Evolutionary conservation across 2,888 invertebrate species (phyloP), one percentile per base, ranked within the genome.

Genomic region (Polydesmus complanatus): DNA sequence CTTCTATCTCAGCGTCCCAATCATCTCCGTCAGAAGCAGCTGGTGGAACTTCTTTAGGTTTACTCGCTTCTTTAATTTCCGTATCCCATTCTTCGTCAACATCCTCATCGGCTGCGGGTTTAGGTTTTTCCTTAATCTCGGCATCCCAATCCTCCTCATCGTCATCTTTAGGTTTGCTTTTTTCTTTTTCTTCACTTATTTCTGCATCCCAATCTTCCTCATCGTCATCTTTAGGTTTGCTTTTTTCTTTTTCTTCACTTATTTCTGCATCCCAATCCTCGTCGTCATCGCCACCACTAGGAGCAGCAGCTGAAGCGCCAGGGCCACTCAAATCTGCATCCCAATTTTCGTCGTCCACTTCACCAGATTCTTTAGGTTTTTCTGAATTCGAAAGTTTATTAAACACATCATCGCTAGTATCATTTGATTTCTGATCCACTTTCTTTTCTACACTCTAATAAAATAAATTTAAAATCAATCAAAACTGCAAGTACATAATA

Each of bases 91-190:
- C 48, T 47, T 47, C 48, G 11, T 47, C 48, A 14, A 18, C 48
- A 47, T 18, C 18, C 18, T 23, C 3, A 1, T 22, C 27, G 2
- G 47, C 56, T 3, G 56, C 19, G 21, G 49, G 8, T 27, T 52
- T 59, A 18, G 19, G 11, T n/a, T n/a, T n/a, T 11, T 52, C 23
- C 2, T 26, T 22, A 48, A 53, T 48, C 19, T 50, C 58, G 8
- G 51, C 53, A 50, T 58, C 58, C 58, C 58, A 58, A n/a, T 53
- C 37, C n/a, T 62, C 57, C n/a, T n/a, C n/a, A 23, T 21, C 57
- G 22, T 47, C 19, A 2, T 8, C 27, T n/a, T n/a, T n/a, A n/a
- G n/a, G n/a, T n/a, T n/a, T n/a, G n/a, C n/a, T n/a, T n/a, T n/a
- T n/a, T n/a, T n/a, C n/a, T n/a, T n/a, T n/a, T n/a, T 37, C 37